A percentile compares a stretch with the other conserved stretches of the same genome.
phyloP scores from a whole-genome alignment of 1,140 invertebrate species.

The Lordiphosa clarofinis region DNA sequence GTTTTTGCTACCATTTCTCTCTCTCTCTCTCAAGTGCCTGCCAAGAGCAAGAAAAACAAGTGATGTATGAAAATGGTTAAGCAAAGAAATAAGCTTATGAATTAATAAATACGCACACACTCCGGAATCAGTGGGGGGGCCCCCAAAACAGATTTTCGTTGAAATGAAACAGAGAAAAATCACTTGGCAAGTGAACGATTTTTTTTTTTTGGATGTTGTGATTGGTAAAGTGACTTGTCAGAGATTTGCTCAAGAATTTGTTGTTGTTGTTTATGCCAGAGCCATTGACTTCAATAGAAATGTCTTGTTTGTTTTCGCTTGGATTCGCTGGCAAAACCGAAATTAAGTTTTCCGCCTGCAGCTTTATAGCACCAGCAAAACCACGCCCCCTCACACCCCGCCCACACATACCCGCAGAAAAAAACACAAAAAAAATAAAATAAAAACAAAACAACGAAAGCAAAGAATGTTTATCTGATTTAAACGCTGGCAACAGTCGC shows the following conservation, averaged over 20 bases:
- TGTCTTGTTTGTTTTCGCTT: conserved; percentile 58
- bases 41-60: too few relatives aligned
- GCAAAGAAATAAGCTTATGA: conserved; percentile 51
- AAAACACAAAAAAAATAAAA: conserved; percentile 53
- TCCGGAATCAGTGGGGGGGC: too few relatives aligned
- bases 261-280: conserved; percentile 5
- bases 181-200: too few relatives aligned
- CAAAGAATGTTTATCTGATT: conserved; percentile 69
- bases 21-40: too few relatives aligned
- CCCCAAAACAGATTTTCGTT: too few relatives aligned
- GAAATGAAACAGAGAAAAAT: too few relatives aligned
- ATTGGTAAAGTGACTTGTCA: conserved; percentile 42
- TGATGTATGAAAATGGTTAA: conserved; percentile 31
- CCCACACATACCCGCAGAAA: conserved; percentile 15
- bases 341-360: conserved; percentile 74
- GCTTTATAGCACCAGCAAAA: conserved; percentile 60
- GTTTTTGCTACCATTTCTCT: too few relatives aligned
- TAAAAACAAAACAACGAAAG: conserved; percentile 25
- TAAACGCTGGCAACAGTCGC: conserved; percentile 63
- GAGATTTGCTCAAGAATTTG: conserved; percentile 28
- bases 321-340: conserved; percentile 31
- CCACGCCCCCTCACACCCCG: conserved; percentile 5
- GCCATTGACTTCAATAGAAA: conserved; percentile 40
- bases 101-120: conserved; percentile 54
- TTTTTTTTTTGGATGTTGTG: not conserved